Conservation (phyloP, 2,888 invertebrate species). For the Leptinotarsa haldemani region DNA sequence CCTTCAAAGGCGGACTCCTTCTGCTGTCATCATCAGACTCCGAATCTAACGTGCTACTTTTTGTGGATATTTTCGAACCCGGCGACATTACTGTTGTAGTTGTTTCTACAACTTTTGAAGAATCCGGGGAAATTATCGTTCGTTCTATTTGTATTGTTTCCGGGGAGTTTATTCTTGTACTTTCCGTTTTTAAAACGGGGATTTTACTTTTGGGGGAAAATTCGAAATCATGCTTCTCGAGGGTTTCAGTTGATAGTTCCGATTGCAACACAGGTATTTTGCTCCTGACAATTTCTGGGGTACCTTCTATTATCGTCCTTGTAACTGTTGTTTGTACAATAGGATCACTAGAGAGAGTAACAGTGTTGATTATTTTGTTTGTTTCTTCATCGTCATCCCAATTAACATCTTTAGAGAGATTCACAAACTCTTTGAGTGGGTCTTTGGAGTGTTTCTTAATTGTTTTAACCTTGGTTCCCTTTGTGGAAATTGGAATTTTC, state of each 20-base stretch:
- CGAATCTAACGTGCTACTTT: constrained; percentile 62
- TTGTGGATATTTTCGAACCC: constrained; percentile 57
- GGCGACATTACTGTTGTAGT: constrained; percentile 57
- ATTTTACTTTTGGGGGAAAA: constrained; percentile 64
- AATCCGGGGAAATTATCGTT: constrained; percentile 50
- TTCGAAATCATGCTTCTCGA: constrained; percentile 41
- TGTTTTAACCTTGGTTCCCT: constrained; percentile 66
- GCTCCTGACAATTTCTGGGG: constrained; percentile 48
- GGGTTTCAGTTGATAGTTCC: constrained; percentile 40
- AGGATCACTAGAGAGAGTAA: constrained; percentile 52
- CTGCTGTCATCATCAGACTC: constrained; percentile 65
- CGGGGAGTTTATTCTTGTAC: constrained; percentile 56
- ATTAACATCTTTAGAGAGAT: constrained; percentile 63
- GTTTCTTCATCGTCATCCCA: constrained; percentile 62
- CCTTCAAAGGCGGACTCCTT: constrained; percentile 62
- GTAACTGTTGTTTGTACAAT: constrained; percentile 63
- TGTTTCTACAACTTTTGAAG: constrained; percentile 52
- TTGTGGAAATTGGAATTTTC: constrained; percentile 62
- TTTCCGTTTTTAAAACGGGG: constrained; percentile 64
- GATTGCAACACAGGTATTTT: constrained; percentile 55
- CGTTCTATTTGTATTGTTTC: constrained; percentile 50
- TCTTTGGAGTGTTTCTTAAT: constrained; percentile 68
- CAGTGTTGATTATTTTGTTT: constrained; percentile 48
- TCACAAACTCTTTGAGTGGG: constrained; percentile 65
- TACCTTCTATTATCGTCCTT: constrained; percentile 54